Base-by-base conservation (phyloP, 2,797 vertebrate species). In the Apodemus agrarius region DNA sequence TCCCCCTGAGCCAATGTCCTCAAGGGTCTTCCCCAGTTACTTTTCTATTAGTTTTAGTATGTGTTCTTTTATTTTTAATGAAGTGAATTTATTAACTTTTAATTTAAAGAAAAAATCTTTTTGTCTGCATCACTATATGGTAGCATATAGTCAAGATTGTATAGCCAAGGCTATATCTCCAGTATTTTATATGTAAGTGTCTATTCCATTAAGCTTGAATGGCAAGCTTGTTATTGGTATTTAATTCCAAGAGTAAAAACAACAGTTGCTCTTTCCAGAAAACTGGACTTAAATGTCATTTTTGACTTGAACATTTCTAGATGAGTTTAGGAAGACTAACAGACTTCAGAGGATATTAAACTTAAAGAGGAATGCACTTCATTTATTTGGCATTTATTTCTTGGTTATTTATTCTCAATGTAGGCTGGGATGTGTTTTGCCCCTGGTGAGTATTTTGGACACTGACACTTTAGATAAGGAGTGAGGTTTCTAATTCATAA, bases 51-150 rank as follows among this genome's bases (percentile, higher is more conserved):
- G n/a, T n/a, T n/a, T n/a, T n/a, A n/a, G n/a, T n/a, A n/a, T n/a
- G n/a, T n/a, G n/a, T n/a, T n/a, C n/a, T 49, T 90, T 89, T 88
- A 76, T 22, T 69, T 94, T 81, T 34, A 95, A 37, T 34, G n/a
- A 6, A 34, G 40, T 29, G 24, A 72, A 40, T 37, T 1, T 52
- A 57, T 29, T 40, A 29, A 6, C 16, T 26, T 86, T 52, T 54
- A 83, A 65, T 67, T 22, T 67, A 49, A 49, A 49, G 61, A 85
- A 34, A 90, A 81, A 61, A 7, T 34, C 0, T 22, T 8, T 26
- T 83, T 37, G 2, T 52, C 88, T 93, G 69, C 5, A 61, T 3
- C 17, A 86, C 17, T 29, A 86, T 61, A 46, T 31, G 14, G 16
- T 78, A 79, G 6, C 9, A 83, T 21, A 57, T 13, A 31, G 2